These are phyloP conservation scores for Trematomus bernacchii DNA, from an alignment of 2,797 vertebrate species.

Conservation along the genomic window DNA sequence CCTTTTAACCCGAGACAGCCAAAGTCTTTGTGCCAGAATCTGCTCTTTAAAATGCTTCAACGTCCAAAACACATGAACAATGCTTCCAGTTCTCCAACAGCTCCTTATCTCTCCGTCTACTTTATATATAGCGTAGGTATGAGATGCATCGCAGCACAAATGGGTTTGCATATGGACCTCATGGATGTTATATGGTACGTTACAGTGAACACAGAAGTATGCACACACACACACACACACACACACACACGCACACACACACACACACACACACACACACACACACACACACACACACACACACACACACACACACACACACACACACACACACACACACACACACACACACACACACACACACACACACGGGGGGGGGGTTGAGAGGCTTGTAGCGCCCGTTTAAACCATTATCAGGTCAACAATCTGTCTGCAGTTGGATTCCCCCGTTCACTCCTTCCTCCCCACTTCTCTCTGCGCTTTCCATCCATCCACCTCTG, in stretches of 20 bases:
- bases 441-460: slow-evolving; percentile 56
- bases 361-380: slow-evolving; percentile 10
- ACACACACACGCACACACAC: slow-evolving; percentile 15
- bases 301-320: slow-evolving; percentile 14
- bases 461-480: slow-evolving; percentile 38
- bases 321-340: slow-evolving; percentile 1
- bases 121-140: slow-evolving; percentile 46
- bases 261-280: slow-evolving; percentile 1
- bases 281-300: slow-evolving; percentile 12
- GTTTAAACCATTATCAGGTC: slow-evolving; percentile 74
- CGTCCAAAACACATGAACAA: slow-evolving; percentile 43
- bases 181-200: slow-evolving; percentile 15
- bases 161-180: slow-evolving; percentile 36
- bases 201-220: background rate
- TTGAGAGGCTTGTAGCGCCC: slow-evolving; percentile 39
- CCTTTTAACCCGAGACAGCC: slow-evolving; percentile 17
- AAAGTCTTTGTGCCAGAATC: slow-evolving; percentile 31
- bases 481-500: slow-evolving; percentile 60
- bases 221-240: slow-evolving; percentile 11
- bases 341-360: slow-evolving; percentile 12
- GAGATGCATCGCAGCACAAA: slow-evolving; percentile 39
- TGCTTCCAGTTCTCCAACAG: slow-evolving; percentile 26
- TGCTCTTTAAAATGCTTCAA: slow-evolving; percentile 17
- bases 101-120: slow-evolving; percentile 5
- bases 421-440: slow-evolving; percentile 79